Conservation (phyloP, 2,888 invertebrate genomes). For the Ischnura elegans region DNA sequence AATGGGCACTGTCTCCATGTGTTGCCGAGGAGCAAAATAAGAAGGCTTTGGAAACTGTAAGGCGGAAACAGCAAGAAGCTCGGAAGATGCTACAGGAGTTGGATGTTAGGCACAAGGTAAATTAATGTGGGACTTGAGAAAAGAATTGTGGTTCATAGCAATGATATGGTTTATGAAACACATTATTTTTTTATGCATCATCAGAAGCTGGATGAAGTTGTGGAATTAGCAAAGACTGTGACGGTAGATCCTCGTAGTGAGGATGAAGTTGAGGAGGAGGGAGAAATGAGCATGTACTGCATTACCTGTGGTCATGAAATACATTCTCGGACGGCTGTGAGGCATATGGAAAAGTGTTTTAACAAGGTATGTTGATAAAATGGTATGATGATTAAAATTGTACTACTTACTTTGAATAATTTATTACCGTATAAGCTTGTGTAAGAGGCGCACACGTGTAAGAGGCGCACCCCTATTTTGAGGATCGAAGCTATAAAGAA, state of each 20-base stretch:
- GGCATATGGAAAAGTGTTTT: slow-evolving; percentile 99
- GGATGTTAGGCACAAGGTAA: slow-evolving; percentile 84
- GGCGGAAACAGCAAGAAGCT: slow-evolving; percentile 89
- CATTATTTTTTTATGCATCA: slow-evolving; percentile 69
- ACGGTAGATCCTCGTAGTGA: slow-evolving; percentile 82
- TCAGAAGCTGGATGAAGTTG: slow-evolving; percentile 87
- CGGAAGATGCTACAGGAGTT: slow-evolving; percentile 88
- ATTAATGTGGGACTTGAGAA: no score
- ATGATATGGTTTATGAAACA: no score
- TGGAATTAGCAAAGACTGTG: slow-evolving; percentile 88
- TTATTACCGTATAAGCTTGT: no score
- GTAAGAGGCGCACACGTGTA: no score
- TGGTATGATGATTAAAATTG: no score
- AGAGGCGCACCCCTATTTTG: no score
- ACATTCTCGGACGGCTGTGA: slow-evolving; percentile 93
- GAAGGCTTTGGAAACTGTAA: slow-evolving; percentile 85
- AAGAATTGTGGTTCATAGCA: no score
- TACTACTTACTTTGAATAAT: no score
- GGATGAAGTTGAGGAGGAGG: slow-evolving; percentile 84
- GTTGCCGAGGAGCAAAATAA: slow-evolving; percentile 91
- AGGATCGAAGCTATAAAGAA: no score
- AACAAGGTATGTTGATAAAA: slow-evolving; percentile 83
- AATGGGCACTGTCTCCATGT: slow-evolving; percentile 94
- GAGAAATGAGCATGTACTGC: slow-evolving; percentile 93
- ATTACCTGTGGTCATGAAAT: slow-evolving; percentile 98